phyloP scores from a whole-genome alignment of 2,797 vertebrate genomes.

The Cryptoblepharus egeriae region DNA sequence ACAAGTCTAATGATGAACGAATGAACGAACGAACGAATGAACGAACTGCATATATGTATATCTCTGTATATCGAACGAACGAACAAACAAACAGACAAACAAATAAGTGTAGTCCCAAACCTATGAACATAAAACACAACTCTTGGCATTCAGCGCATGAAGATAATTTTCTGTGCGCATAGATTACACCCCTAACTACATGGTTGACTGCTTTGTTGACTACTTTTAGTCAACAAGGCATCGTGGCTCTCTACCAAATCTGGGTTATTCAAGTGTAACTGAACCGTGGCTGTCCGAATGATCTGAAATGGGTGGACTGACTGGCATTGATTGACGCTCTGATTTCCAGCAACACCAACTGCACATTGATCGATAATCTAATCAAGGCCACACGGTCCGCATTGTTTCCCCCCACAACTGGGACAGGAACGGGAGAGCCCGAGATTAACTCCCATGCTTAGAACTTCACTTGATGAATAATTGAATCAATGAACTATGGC shows the following conservation, averaged over 20 bases:
- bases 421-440: conserved; percentile 28
- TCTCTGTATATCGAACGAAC: no score
- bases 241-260: rapidly evolving
- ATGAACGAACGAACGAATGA: no score
- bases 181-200: not conserved
- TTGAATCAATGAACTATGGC: conserved; percentile 41
- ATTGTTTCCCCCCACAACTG: not conserved
- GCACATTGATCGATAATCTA: conserved; percentile 53
- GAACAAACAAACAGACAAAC: no score
- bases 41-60: no score
- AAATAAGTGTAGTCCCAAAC: not conserved
- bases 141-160: no score
- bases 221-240: not conserved
- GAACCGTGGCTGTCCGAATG: not conserved
- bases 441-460: conserved; percentile 50
- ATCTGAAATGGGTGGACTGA: not conserved
- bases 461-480: conserved; percentile 50
- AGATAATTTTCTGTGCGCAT: no score
- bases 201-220: no score
- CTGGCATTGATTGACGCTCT: conserved; percentile 25
- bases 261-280: no score
- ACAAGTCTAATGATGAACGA: no score
- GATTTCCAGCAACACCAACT: not conserved
- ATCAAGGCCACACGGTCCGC: conserved; percentile 38
- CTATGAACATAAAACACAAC: no score